Evolutionary conservation across 2,113 vertebrate species (phyloP), one percentile per base, ranked within the genome.

Genomic region (Varanus salvator): DNA sequence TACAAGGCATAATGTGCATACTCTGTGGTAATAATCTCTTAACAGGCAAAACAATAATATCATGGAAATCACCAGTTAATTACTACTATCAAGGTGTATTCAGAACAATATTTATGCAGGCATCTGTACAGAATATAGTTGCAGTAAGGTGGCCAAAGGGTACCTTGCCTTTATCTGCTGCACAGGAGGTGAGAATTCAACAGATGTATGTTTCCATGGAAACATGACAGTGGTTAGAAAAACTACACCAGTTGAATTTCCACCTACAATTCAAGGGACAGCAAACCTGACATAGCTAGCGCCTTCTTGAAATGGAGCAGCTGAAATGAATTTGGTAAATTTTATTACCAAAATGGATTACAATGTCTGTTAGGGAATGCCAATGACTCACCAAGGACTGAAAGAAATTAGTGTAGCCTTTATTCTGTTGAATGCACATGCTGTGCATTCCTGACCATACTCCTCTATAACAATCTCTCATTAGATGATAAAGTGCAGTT

Each of bases 401-500:
- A 64, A 38, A 38, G 84, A 23, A n/a, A 86, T 76, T 19, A 68
- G 76, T 7, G 1, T 44, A 84, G 69, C 71, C 66, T 86, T 71
- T 64, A 15, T 9, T 12, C 80, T 71, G 7, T 1, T 38, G 75
- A 34, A 77, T 57, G 84, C 60, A 64, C 71, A 48, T 14, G 76
- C 29, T 80, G 64, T 84, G 64, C 50, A 84, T 76, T 71, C 89
- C 34, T 50, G 74, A 78, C 38, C 44, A 2, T 1, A 27, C 8
- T 0, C 9, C 52, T 48, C 68, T 66, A 72, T 85, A 86, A 60
- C 80, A 66, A 14, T 69, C 92, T 72, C 91, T 68, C 80, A 12
- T 82, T 50, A 87, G 77, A 86, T 38, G 80, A 68, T 68, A 69
- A 54, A 89, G 82, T 86, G 6, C 85, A 64, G 78, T 84, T 74